A percentile compares a stretch with the other conserved stretches of the same genome.
phyloP scores from a whole-genome alignment of 2,888 invertebrate genomes.

The Xanthia togata region DNA sequence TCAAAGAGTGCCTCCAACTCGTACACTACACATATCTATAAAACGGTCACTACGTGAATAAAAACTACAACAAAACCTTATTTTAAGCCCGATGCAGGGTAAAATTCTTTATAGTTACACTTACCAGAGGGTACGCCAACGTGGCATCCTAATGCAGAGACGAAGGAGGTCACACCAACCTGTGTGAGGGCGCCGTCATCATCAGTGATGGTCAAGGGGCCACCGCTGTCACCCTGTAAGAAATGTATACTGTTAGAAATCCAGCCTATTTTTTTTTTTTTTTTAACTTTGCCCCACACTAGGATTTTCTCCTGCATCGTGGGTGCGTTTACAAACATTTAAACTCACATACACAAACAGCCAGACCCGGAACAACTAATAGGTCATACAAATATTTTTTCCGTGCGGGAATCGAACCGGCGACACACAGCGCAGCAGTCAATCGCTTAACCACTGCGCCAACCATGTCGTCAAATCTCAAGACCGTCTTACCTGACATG shows the following conservation, averaged over 20 bases:
- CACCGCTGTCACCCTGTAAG: constrained; percentile 85
- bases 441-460: no score
- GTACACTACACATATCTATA: background rate
- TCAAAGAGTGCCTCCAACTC: background rate
- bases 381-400: no score
- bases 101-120: background rate
- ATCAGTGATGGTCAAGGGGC: constrained; percentile 76
- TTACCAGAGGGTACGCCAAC: constrained; percentile 79
- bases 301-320: no score
- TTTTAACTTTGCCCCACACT: no score
- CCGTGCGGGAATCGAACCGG: no score
- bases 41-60: background rate
- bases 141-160: constrained; percentile 80
- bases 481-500: constrained; percentile 76
- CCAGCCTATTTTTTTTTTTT: no score
- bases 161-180: constrained; percentile 83
- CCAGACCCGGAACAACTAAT: no score
- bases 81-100: background rate
- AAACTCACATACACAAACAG: no score
- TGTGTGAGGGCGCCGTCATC: constrained; percentile 73
- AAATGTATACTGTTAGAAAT: background rate
- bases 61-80: background rate
- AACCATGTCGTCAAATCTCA: no score
- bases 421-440: no score
- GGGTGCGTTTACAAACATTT: no score